These are phyloP conservation scores for Aldabrachelys gigantea DNA, from an alignment of 2,113 vertebrate species.

Conservation along the genomic window DNA sequence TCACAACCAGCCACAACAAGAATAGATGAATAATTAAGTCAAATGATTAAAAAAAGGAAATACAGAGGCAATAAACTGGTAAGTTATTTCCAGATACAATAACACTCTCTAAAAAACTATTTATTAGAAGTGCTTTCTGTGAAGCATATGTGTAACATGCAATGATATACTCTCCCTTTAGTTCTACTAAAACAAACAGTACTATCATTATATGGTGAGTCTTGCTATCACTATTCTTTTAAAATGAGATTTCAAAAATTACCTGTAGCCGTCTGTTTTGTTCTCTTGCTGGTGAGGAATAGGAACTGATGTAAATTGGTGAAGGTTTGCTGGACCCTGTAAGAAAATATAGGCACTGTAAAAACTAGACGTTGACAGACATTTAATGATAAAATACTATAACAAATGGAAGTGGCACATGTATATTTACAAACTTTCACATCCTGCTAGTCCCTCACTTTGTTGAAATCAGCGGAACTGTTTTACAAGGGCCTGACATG, in stretches of 20 bases:
- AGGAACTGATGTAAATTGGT: slow-evolving; percentile 97
- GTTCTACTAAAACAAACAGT: not conserved
- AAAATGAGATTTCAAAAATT: slow-evolving; percentile 52
- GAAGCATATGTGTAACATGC: fast-evolving
- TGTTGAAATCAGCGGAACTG: not conserved
- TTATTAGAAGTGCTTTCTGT: fast-evolving
- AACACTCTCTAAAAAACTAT: not conserved
- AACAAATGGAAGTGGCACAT: not conserved
- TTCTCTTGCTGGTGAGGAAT: slow-evolving; percentile 94
- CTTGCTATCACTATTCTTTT: slow-evolving; percentile 6
- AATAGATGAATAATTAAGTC: fast-evolving
- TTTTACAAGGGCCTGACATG: not conserved
- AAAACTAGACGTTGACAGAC: too few species aligned
- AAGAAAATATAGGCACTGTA: slow-evolving; percentile 57
- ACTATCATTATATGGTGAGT: not conserved
- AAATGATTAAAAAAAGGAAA: fast-evolving
- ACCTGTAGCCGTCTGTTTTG: slow-evolving; percentile 94
- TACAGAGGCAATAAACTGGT: not conserved
- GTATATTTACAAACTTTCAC: not conserved
- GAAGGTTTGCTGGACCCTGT: slow-evolving; percentile 94
- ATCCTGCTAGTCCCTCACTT: not conserved
- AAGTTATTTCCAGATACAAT: not conserved
- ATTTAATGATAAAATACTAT: not conserved
- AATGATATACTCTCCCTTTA: not conserved
- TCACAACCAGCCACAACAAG: fast-evolving